A percentile compares a stretch with the other conserved stretches of the same genome.
Conservation (phyloP, 2,113 vertebrate species). For the mouse (Mus musculus) region GRCm39 chr4:142068501-142069000, state of each 20-base stretch:
- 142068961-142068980: fast-evolving
- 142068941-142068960: not conserved
- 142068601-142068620: not conserved
- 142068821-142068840: not conserved
- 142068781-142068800: not conserved
- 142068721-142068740: not conserved
- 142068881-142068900: not conserved
- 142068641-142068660: not conserved
- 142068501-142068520: not conserved
- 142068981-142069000: not conserved
- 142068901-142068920: not conserved
- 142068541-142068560: not conserved
- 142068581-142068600: not conserved
- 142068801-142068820: fast-evolving
- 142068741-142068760: not conserved
- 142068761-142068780: not conserved
- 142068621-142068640: not conserved
- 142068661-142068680: not conserved
- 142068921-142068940: not conserved
- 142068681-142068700: too few relatives aligned
- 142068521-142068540: not conserved
- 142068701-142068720: not conserved
- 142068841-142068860: not conserved
- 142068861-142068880: not conserved
- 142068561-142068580: not conserved